phyloP scores from a whole-genome alignment of 2,888 invertebrate genomes.

The Anthrax anthrax region DNA sequence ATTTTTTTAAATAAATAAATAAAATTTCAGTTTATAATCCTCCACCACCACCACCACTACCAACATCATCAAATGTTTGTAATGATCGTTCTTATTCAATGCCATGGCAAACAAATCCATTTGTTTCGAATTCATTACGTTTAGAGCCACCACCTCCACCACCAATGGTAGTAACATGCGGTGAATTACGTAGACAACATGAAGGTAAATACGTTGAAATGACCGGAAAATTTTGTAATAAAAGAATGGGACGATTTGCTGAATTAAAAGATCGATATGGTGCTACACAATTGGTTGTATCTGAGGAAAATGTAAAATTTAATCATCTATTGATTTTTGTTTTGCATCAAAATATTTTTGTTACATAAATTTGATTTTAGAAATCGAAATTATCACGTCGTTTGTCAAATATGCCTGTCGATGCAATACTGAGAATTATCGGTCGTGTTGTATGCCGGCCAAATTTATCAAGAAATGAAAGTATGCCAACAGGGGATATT shows the following conservation, averaged over 20 bases:
- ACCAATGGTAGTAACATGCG: constrained; percentile 38
- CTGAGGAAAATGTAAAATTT: constrained; percentile 26
- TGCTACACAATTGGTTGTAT: constrained; percentile 40
- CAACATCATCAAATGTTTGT: background rate
- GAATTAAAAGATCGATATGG: constrained; percentile 49
- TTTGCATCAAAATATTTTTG: too few species aligned
- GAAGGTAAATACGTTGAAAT: constrained; percentile 42
- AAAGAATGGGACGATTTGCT: constrained; percentile 42
- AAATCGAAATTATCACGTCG: constrained; percentile 31
- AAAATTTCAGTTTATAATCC: background rate
- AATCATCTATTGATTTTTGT: too few species aligned
- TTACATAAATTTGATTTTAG: too few species aligned
- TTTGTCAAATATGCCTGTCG: constrained; percentile 33
- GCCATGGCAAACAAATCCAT: background rate
- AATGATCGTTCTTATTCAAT: background rate
- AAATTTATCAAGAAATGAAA: constrained; percentile 28
- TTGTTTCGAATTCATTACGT: constrained; percentile 15
- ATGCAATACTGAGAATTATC: constrained; percentile 30
- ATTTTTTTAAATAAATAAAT: background rate
- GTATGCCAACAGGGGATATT: constrained; percentile 34
- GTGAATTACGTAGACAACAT: constrained; percentile 40
- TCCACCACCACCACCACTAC: too few species aligned
- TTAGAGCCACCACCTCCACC: constrained; percentile 31
- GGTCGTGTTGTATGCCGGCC: constrained; percentile 31
- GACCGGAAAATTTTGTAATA: constrained; percentile 47